Conservation (phyloP, 2,888 invertebrate species). For the Cosmia pyralina region DNA sequence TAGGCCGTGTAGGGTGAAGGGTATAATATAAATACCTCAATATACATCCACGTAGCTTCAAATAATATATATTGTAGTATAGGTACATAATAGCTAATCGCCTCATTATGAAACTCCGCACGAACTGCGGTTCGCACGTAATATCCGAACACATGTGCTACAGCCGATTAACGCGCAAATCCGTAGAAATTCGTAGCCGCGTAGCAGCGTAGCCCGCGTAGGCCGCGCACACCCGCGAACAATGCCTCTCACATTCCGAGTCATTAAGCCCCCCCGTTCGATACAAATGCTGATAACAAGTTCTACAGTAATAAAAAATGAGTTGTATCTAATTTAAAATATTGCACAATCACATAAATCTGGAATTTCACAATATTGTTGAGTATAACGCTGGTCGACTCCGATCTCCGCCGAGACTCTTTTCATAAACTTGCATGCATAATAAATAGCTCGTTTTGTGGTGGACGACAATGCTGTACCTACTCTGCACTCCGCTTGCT, state of each 20-base stretch:
- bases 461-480: conserved; percentile 43
- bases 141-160: conserved; percentile 54
- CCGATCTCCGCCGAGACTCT: conserved; percentile 21
- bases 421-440: conserved; percentile 54
- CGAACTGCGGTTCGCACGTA: conserved; percentile 55
- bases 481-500: conserved; percentile 7
- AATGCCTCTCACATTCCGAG: conserved; percentile 39
- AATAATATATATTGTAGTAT: neutral
- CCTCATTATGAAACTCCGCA: conserved; percentile 61
- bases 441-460: conserved; percentile 50
- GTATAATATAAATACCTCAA: neutral
- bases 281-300: conserved; percentile 30
- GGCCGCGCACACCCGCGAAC: conserved; percentile 29
- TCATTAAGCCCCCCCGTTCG: conserved; percentile 41
- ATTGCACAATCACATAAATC: conserved; percentile 27
- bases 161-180: conserved; percentile 52
- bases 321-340: conserved; percentile 34
- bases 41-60: neutral
- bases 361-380: conserved; percentile 23
- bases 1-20: neutral
- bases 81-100: conserved; percentile 53
- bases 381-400: conserved; percentile 13
- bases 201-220: conserved; percentile 39
- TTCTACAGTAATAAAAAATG: conserved; percentile 19
- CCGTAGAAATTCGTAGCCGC: conserved; percentile 44